Conservation (phyloP, 1,140 invertebrate genomes). For the Hylaeus volcanicus region DNA sequence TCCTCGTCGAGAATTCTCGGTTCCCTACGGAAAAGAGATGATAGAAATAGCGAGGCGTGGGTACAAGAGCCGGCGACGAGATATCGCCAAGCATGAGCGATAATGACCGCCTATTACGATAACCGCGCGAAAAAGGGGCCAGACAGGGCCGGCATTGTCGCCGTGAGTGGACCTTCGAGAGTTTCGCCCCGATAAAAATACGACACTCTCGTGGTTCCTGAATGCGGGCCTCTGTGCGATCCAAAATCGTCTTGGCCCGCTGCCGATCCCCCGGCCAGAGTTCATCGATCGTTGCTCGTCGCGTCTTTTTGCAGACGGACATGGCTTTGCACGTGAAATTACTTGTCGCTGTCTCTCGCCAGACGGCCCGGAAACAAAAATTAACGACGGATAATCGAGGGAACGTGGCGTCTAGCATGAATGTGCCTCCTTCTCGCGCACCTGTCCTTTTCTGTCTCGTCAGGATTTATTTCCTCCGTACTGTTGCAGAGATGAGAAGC, state of each 20-base stretch:
- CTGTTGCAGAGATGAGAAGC: no score
- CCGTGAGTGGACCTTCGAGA: constrained; percentile 31
- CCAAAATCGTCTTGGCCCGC: constrained; percentile 59
- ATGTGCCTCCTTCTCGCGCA: no score
- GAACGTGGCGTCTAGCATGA: no score
- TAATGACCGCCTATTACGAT: constrained; percentile 49
- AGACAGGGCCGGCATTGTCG: constrained; percentile 52
- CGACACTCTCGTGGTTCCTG: constrained; percentile 9
- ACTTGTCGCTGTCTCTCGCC: neutral
- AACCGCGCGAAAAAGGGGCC: constrained; percentile 47
- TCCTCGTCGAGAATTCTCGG: neutral
- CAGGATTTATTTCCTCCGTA: no score
- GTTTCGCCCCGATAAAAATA: constrained; percentile 29
- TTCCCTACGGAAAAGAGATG: neutral
- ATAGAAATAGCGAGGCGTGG: neutral
- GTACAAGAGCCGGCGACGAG: constrained; percentile 21
- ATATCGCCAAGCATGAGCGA: constrained; percentile 31
- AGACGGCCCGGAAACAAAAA: constrained; percentile 1
- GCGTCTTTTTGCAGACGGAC: neutral
- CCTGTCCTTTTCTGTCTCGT: no score
- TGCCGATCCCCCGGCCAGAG: constrained; percentile 38
- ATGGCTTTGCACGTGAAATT: neutral
- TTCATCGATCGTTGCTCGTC: constrained; percentile 42
- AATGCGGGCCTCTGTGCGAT: constrained; percentile 54
- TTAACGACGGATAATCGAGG: neutral